Conservation (phyloP, 2,888 invertebrate genomes). For the Eledona agricola region DNA sequence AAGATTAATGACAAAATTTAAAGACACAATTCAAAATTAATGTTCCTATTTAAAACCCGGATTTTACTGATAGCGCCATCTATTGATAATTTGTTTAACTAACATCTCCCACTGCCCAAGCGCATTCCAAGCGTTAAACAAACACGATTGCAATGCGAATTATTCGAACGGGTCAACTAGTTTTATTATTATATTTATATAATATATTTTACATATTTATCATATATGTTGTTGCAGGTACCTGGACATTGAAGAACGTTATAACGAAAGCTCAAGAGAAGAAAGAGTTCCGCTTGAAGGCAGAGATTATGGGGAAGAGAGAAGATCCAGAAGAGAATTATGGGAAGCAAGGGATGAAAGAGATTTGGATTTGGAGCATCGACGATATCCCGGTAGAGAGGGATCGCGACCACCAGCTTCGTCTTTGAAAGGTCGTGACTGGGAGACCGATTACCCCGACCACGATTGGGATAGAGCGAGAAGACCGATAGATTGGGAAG, state of each 20-base stretch:
- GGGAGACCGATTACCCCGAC: constrained; percentile 60
- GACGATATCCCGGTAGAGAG: constrained; percentile 53
- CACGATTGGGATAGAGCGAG: constrained; percentile 63
- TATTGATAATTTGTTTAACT: too few relatives aligned
- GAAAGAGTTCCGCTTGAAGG: constrained; percentile 52
- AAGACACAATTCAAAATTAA: too few relatives aligned
- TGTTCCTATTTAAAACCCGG: too few relatives aligned
- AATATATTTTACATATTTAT: too few relatives aligned
- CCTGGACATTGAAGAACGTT: constrained; percentile 58
- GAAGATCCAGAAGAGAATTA: constrained; percentile 54
- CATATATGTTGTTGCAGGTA: too few relatives aligned
- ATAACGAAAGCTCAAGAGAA: constrained; percentile 55
- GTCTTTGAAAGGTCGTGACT: constrained; percentile 55
- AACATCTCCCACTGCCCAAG: too few relatives aligned
- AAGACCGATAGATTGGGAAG: constrained; percentile 66
- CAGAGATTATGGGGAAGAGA: constrained; percentile 57
- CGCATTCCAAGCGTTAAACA: too few relatives aligned
- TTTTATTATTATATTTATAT: too few relatives aligned
- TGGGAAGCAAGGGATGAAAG: constrained; percentile 58
- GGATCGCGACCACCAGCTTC: constrained; percentile 48
- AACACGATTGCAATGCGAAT: too few relatives aligned
- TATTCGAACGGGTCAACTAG: too few relatives aligned
- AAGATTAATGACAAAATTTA: too few relatives aligned
- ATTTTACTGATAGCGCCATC: too few relatives aligned
- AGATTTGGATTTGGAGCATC: constrained; percentile 52